Conservation (phyloP, 1,140 invertebrate genomes). For the Drosophila ogumai region DNA sequence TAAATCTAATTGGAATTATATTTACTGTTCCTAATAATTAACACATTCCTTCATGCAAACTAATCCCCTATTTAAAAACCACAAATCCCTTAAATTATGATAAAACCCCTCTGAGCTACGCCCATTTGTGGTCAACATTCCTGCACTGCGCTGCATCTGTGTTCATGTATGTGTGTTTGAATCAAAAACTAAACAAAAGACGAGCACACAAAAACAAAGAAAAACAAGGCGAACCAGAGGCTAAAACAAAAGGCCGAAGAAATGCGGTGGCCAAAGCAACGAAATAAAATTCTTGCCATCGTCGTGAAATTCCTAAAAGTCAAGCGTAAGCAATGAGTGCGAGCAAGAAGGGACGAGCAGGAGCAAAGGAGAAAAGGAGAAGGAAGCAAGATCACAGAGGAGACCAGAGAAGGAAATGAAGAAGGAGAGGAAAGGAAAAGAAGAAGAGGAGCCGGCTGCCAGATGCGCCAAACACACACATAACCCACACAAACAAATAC, state of each 20-base stretch:
- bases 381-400: slow-evolving; percentile 11
- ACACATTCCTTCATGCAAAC: not conserved
- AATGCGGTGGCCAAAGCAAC: slow-evolving; percentile 70
- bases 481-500: slow-evolving; percentile 28
- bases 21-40: not conserved
- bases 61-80: not conserved
- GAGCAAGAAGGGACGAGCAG: slow-evolving; percentile 29
- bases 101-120: slow-evolving; percentile 10
- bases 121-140: slow-evolving; percentile 57
- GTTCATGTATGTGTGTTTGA: slow-evolving; percentile 35
- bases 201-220: slow-evolving; percentile 66
- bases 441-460: slow-evolving; percentile 40
- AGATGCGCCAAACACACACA: slow-evolving; percentile 35
- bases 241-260: slow-evolving; percentile 77
- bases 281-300: slow-evolving; percentile 81
- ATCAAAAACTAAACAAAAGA: slow-evolving; percentile 77
- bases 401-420: slow-evolving; percentile 4
- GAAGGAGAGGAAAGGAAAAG: slow-evolving; percentile 1
- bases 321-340: slow-evolving; percentile 43
- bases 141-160: slow-evolving; percentile 29
- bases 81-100: not conserved
- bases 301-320: slow-evolving; percentile 80
- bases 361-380: slow-evolving; percentile 10
- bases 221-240: slow-evolving; percentile 46
- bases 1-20: no score